Percentiles rank a stretch among this genome's conserved stretches.
Evolutionary conservation across 2,113 vertebrate genomes (phyloP).

Genomic region (Dasyprocta punctata): DNA sequence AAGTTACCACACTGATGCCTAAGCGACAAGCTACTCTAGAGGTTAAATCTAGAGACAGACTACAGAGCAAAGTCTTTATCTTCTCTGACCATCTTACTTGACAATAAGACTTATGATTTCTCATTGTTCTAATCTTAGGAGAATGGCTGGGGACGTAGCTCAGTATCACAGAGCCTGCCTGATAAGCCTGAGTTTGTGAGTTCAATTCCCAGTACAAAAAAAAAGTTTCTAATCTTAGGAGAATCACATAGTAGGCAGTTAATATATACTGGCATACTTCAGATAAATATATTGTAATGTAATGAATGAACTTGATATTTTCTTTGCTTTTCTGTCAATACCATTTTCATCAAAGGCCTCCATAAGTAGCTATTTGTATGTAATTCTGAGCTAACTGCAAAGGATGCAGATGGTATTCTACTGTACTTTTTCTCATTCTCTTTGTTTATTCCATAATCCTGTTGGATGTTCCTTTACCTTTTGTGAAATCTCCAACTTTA

Average conservation of each 20-base stretch:
- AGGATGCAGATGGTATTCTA: background rate
- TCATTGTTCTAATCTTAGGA: background rate
- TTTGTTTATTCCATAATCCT: background rate
- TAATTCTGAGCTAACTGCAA: background rate
- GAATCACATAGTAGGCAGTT: background rate
- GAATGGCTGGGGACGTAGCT: too few relatives aligned
- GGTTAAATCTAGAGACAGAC: background rate
- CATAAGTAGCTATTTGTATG: background rate
- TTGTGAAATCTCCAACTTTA: background rate
- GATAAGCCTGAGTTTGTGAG: too few relatives aligned
- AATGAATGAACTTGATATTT: conserved; percentile 6
- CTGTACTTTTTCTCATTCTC: background rate
- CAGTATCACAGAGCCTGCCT: too few relatives aligned
- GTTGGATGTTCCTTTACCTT: background rate
- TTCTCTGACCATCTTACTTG: background rate
- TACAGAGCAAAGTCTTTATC: background rate
- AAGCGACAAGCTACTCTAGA: background rate
- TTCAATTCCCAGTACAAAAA: too few relatives aligned
- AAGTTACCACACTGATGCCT: too few relatives aligned
- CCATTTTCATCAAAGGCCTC: background rate
- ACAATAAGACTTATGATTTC: background rate
- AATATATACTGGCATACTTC: background rate
- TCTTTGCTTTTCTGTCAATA: conserved; percentile 21
- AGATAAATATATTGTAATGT: background rate
- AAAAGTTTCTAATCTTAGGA: background rate